phyloP scores from a whole-genome alignment of 2,888 invertebrate genomes.

The Thereva unica region DNA sequence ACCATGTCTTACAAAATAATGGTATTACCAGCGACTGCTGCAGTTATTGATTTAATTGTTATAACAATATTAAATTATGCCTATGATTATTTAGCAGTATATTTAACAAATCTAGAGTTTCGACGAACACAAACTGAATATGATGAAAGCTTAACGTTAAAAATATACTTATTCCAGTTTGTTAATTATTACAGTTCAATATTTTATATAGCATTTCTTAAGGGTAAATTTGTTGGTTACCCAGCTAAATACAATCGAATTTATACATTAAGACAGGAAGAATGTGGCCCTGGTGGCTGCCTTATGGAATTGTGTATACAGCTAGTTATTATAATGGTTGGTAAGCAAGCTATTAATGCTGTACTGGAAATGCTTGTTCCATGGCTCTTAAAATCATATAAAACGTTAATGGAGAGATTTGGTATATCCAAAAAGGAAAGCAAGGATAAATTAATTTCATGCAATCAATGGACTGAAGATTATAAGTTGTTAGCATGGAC shows the following conservation, averaged over 20 bases:
- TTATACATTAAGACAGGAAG: slow-evolving; percentile 72
- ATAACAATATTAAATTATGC: slow-evolving; percentile 76
- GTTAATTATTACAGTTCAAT: slow-evolving; percentile 88
- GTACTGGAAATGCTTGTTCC: slow-evolving; percentile 78
- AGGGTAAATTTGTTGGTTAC: slow-evolving; percentile 78
- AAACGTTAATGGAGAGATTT: slow-evolving; percentile 57
- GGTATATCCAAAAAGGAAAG: slow-evolving; percentile 59
- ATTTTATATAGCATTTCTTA: slow-evolving; percentile 81
- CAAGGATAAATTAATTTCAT: slow-evolving; percentile 59
- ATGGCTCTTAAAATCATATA: slow-evolving; percentile 60
- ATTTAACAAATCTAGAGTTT: slow-evolving; percentile 74
- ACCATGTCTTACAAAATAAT: slow-evolving; percentile 65
- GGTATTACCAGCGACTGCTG: slow-evolving; percentile 75
- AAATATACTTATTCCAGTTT: slow-evolving; percentile 86
- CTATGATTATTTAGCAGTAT: slow-evolving; percentile 68
- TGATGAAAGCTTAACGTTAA: slow-evolving; percentile 82
- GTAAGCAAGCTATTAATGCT: slow-evolving; percentile 80
- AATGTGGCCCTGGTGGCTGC: slow-evolving; percentile 84
- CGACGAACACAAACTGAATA: slow-evolving; percentile 83
- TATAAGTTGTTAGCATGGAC: slow-evolving; percentile 68
- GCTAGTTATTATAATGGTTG: slow-evolving; percentile 82
- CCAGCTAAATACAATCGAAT: slow-evolving; percentile 76
- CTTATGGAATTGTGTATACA: slow-evolving; percentile 85
- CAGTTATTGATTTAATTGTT: slow-evolving; percentile 74
- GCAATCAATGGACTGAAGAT: slow-evolving; percentile 76